A percentile compares a stretch with the other conserved stretches of the same genome.
These are phyloP conservation scores for Heterohyrax brucei DNA, from an alignment of 2,797 vertebrate species.

Conservation along the genomic window DNA sequence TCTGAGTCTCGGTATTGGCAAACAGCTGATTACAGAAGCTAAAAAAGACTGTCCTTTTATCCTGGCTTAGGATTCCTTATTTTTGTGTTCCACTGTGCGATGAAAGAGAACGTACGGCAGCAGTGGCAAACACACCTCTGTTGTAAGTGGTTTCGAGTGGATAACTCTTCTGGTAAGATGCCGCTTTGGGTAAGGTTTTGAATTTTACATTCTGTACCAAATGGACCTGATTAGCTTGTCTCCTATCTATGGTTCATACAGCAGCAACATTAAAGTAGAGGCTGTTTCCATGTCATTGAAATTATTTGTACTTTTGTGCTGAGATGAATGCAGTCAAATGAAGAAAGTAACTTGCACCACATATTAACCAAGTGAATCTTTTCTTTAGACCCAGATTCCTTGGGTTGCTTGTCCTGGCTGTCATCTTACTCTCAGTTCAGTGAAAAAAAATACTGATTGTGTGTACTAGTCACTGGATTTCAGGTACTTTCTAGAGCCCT, in stretches of 20 bases:
- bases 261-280: conserved; percentile 38
- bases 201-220: conserved; percentile 47
- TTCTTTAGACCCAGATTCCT: conserved; percentile 30
- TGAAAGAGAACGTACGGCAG: conserved; percentile 95
- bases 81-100: conserved; percentile 95
- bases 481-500: conserved; percentile 24
- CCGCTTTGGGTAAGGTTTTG: conserved; percentile 5
- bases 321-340: conserved; percentile 66
- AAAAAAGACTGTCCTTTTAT: conserved; percentile 70
- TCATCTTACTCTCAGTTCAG: conserved; percentile 34
- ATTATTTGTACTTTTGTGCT: conserved; percentile 47
- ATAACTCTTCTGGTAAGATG: conserved; percentile 92
- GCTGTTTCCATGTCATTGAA: conserved; percentile 44
- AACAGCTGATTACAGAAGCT: background rate
- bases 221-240: background rate
- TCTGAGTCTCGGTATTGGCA: background rate
- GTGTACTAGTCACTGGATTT: background rate
- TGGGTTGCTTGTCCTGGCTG: conserved; percentile 48
- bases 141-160: conserved; percentile 90
- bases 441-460: conserved; percentile 61
- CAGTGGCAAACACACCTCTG: conserved; percentile 93
- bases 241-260: conserved; percentile 12
- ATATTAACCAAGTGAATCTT: conserved; percentile 60
- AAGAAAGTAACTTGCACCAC: conserved; percentile 38
- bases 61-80: conserved; percentile 93